These are phyloP conservation scores for Troides oblongomaculatus DNA, from an alignment of 2,888 invertebrate genomes.

Conservation along the genomic window DNA sequence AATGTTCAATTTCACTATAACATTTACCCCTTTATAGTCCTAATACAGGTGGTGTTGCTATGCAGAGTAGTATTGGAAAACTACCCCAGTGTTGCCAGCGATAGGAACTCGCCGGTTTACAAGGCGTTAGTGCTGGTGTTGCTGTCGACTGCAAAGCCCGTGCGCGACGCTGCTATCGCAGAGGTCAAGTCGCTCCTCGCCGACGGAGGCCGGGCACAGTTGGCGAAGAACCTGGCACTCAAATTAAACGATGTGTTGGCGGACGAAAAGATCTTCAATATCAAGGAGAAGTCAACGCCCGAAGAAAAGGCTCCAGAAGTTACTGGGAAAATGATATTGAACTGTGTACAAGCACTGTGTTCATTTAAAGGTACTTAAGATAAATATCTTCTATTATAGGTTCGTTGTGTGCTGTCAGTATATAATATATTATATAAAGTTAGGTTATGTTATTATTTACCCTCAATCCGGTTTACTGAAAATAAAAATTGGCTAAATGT, in stretches of 20 bases:
- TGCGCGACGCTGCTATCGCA: constrained; percentile 82
- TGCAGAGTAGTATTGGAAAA: constrained; percentile 86
- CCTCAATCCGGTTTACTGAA: no score
- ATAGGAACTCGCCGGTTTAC: constrained; percentile 83
- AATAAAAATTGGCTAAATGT: no score
- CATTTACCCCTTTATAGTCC: constrained; percentile 75
- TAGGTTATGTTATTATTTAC: no score
- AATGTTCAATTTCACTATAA: constrained; percentile 51
- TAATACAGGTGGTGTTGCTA: constrained; percentile 85
- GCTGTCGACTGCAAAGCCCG: constrained; percentile 81
- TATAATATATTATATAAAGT: no score
- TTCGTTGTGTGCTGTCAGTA: no score
- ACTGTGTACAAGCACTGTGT: constrained; percentile 77
- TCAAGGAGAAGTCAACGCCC: constrained; percentile 60
- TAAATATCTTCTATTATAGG: no score
- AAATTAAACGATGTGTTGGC: constrained; percentile 85
- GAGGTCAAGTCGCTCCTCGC: constrained; percentile 82
- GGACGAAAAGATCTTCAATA: constrained; percentile 73
- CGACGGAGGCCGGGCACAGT: constrained; percentile 79
- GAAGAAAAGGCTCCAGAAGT: constrained; percentile 67
- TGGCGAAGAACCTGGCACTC: constrained; percentile 82
- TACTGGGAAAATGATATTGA: constrained; percentile 78
- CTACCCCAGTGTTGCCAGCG: constrained; percentile 84
- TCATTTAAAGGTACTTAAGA: constrained; percentile 60
- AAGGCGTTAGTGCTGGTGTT: constrained; percentile 86